These are phyloP conservation scores for Myopa testacea DNA, from an alignment of 2,888 invertebrate genomes.

Conservation along the genomic window DNA sequence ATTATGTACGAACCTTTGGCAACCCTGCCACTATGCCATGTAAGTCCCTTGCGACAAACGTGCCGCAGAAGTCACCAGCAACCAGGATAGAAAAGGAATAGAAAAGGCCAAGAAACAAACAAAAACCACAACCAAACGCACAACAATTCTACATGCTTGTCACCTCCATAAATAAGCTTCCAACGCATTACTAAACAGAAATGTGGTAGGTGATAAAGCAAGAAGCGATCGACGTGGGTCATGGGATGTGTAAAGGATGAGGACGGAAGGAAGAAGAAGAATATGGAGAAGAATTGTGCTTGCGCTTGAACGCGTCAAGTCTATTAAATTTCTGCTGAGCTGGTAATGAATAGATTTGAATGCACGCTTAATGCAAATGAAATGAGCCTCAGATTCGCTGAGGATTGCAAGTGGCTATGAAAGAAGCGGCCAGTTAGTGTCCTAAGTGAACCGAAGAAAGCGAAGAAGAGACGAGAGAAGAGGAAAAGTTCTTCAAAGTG, in stretches of 20 bases:
- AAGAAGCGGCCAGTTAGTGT: background rate
- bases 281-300: conserved; percentile 27
- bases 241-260: background rate
- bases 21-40: background rate
- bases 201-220: background rate
- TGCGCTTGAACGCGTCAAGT: conserved; percentile 48
- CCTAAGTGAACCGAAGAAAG: background rate
- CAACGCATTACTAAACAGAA: conserved; percentile 9
- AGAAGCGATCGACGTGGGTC: background rate
- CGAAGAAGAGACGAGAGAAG: background rate
- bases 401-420: background rate
- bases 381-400: conserved; percentile 30
- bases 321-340: conserved; percentile 53
- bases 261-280: background rate
- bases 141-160: conserved; percentile 32
- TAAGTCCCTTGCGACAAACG: background rate
- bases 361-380: conserved; percentile 46
- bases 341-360: conserved; percentile 48
- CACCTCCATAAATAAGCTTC: conserved; percentile 35
- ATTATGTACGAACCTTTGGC: background rate
- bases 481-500: background rate
- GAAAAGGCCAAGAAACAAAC: background rate
- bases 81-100: background rate
- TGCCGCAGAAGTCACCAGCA: conserved; percentile 5
- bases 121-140: background rate